Conservation (phyloP, 1,140 invertebrate genomes). For the Cyclina sinensis region DNA sequence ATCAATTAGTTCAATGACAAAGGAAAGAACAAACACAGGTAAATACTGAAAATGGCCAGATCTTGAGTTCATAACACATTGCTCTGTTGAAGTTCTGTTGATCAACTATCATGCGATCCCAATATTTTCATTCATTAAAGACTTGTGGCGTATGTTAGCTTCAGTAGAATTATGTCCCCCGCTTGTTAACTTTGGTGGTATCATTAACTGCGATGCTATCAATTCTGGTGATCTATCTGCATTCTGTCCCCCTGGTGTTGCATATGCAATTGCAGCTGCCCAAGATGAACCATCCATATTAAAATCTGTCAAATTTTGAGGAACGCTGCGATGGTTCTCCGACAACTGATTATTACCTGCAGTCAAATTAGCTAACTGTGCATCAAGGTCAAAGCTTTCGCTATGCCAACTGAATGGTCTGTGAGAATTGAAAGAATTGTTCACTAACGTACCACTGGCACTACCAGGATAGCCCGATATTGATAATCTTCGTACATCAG, state of each 20-base stretch:
- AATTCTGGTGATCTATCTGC: slow-evolving; percentile 74
- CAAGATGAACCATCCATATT: slow-evolving; percentile 62
- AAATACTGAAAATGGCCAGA: not conserved
- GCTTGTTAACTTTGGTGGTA: slow-evolving; percentile 80
- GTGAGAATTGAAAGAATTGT: slow-evolving; percentile 69
- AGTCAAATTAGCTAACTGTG: slow-evolving; percentile 67
- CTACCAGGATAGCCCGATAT: slow-evolving; percentile 75
- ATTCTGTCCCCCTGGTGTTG: slow-evolving; percentile 50
- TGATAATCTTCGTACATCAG: slow-evolving; percentile 80
- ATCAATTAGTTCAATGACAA: not conserved
- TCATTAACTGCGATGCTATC: slow-evolving; percentile 78
- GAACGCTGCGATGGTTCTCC: slow-evolving; percentile 80
- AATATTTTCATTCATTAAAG: slow-evolving; percentile 80
- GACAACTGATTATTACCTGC: slow-evolving; percentile 46
- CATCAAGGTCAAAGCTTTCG: slow-evolving; percentile 84
- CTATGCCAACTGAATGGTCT: slow-evolving; percentile 85
- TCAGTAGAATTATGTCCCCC: slow-evolving; percentile 79
- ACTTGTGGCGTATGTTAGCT: slow-evolving; percentile 78
- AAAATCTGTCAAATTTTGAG: slow-evolving; percentile 76
- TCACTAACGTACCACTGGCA: slow-evolving; percentile 71
- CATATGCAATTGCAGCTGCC: slow-evolving; percentile 75
- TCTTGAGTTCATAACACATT: not conserved
- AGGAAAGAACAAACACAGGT: not conserved
- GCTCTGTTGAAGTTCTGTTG: slow-evolving; percentile 52
- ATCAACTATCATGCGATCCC: slow-evolving; percentile 79